phyloP scores from a whole-genome alignment of 2,113 vertebrate species.

The Pterocles orientalis region DNA sequence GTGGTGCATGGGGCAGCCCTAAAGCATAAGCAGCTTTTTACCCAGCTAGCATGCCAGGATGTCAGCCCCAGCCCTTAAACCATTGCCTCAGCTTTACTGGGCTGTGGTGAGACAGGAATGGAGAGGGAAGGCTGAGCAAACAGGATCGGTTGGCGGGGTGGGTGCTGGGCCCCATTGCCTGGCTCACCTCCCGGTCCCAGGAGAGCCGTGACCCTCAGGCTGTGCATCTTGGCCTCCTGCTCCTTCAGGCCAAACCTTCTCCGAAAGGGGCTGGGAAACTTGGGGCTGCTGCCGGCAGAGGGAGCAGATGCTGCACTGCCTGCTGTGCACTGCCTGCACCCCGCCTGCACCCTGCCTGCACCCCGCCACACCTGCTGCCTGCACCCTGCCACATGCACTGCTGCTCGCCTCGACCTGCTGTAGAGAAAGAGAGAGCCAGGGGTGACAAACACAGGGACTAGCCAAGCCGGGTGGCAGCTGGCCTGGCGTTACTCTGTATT shows the following conservation, averaged over 20 bases:
- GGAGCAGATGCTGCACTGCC: background rate
- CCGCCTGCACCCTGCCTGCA: background rate
- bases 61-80: background rate
- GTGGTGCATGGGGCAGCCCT: background rate
- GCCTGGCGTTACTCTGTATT: rapidly evolving
- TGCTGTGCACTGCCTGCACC: background rate
- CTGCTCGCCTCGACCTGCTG: background rate
- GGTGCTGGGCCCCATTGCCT: background rate
- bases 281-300: background rate
- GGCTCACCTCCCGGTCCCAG: background rate
- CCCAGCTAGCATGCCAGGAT: rapidly evolving
- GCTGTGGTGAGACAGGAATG: background rate
- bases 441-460: background rate
- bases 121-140: background rate
- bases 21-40: background rate
- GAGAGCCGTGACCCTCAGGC: background rate
- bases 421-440: slow-evolving; percentile 56
- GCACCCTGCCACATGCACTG: background rate
- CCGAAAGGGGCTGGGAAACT: background rate
- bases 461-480: background rate
- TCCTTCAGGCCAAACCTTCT: rapidly evolving
- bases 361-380: background rate
- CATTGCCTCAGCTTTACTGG: background rate
- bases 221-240: background rate
- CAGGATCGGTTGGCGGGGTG: background rate